These are phyloP conservation scores for Nyctereutes procyonoides DNA, from an alignment of 2,113 vertebrate genomes.

Conservation along the genomic window DNA sequence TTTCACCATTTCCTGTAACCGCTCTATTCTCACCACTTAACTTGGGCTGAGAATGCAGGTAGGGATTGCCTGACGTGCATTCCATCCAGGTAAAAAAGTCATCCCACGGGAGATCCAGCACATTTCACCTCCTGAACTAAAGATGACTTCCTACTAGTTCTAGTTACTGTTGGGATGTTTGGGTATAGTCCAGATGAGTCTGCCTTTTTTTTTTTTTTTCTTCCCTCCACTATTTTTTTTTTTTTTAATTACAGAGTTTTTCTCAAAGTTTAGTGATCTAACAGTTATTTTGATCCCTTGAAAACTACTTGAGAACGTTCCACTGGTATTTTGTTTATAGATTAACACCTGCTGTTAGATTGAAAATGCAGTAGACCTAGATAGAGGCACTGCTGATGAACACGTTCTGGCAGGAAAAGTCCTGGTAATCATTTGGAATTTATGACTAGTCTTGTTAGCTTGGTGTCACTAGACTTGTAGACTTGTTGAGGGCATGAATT, in stretches of 20 bases:
- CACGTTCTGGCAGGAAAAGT: neutral
- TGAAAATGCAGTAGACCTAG: neutral
- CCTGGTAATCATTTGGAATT: neutral
- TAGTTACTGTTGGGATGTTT: neutral
- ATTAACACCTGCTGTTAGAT: neutral
- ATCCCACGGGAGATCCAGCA: neutral
- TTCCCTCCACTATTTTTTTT: neutral
- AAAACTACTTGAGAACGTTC: slow-evolving; percentile 28
- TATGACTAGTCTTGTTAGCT: neutral
- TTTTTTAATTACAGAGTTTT: neutral
- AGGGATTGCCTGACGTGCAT: neutral
- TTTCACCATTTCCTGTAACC: neutral
- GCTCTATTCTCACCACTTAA: neutral
- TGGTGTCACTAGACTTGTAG: neutral
- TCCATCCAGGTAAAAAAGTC: neutral
- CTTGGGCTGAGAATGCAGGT: neutral
- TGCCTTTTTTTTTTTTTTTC: neutral
- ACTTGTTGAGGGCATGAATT: neutral
- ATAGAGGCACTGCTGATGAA: neutral
- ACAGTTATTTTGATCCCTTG: neutral
- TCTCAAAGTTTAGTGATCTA: neutral
- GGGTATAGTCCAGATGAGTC: neutral
- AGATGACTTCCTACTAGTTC: neutral
- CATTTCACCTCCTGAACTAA: neutral
- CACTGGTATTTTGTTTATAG: neutral